Base-by-base conservation (phyloP, 2,113 vertebrate species). In the Mixornis gularis region DNA sequence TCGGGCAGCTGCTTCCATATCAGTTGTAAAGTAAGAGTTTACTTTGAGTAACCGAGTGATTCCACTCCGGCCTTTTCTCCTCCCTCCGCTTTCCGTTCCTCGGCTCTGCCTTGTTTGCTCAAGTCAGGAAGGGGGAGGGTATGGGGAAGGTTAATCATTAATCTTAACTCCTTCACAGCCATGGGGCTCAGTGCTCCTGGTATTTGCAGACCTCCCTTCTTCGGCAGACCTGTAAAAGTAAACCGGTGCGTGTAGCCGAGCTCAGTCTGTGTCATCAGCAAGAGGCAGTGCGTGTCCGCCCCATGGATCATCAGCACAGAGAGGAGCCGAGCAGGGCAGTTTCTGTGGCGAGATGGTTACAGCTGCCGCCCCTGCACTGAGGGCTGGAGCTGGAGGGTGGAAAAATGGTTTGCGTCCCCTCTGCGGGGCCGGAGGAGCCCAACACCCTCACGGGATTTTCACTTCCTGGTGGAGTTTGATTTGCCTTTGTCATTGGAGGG, bases 71-170 rank as follows among this genome's bases (percentile, higher is more conserved):
- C 36, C 52, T 79, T 89, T 74, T 70, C 90, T 92, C 86, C 87
- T 89, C 94, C 87, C 94, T 94, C 59, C 0, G 7, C 65, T 96
- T 96, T 92, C 90, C 91, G 43, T 96, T 89, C 81, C 90, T 91
- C 76, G 29, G 52, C 73, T 92, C 80, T 68, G 81, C 83, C 89
- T 43, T 92, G 84, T 93, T 94, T 94, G 94, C 88, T 94, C 73
- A 91, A 96, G 90, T 91, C 90, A 64, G 94, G 94, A 95, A 95
- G 91, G 79, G 88, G 96, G 95, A 95, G 96, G 90, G 82, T n/a
- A 56, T 53, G 81, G 79, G 92, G 92, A 84, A 91, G 91, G 90
- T 95, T 96, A 96, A 96, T 96, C 85, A 94, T 95, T 95, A 91
- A 90, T 77, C 63, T 96, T 96, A 96, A 96, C 96, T 79, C 94